Percentiles rank a stretch among this genome's conserved stretches.
phyloP scores from a whole-genome alignment of 2,113 vertebrate species.

The Myocastor coypus region DNA sequence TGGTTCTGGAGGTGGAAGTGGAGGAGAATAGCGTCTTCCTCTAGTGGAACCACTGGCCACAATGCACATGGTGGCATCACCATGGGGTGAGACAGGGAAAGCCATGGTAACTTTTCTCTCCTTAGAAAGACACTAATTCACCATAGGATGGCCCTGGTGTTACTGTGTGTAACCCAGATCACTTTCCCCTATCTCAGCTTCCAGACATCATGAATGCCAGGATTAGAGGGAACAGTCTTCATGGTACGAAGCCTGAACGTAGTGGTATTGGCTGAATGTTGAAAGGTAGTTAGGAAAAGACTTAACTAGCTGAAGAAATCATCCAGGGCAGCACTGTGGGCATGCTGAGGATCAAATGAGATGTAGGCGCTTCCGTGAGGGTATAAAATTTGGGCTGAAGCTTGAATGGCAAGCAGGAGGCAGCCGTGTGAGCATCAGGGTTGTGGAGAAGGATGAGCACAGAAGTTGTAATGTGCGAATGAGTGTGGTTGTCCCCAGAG shows the following conservation, averaged over 20 bases:
- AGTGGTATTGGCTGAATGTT: neutral
- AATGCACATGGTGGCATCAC: neutral
- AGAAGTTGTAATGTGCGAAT: neutral
- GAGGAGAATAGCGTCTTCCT: neutral
- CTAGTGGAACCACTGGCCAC: neutral
- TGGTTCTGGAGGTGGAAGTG: neutral
- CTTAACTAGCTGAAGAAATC: neutral
- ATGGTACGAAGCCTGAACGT: too few relatives aligned
- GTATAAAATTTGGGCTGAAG: neutral
- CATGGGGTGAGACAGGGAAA: neutral
- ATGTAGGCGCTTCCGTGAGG: neutral
- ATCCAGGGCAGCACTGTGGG: neutral
- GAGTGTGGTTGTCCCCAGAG: neutral
- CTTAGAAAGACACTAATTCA: neutral
- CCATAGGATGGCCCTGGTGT: too few relatives aligned
- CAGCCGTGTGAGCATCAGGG: neutral
- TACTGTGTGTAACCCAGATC: neutral
- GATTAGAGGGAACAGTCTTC: neutral
- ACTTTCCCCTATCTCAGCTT: neutral
- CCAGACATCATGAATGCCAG: neutral
- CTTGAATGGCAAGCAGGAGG: neutral
- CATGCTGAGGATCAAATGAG: neutral
- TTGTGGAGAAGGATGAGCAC: neutral
- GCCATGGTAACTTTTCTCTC: neutral
- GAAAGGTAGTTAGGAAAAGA: neutral